Base-by-base conservation (phyloP, 92 coral and sea anemone genomes). In the Muricea muricata region DNA sequence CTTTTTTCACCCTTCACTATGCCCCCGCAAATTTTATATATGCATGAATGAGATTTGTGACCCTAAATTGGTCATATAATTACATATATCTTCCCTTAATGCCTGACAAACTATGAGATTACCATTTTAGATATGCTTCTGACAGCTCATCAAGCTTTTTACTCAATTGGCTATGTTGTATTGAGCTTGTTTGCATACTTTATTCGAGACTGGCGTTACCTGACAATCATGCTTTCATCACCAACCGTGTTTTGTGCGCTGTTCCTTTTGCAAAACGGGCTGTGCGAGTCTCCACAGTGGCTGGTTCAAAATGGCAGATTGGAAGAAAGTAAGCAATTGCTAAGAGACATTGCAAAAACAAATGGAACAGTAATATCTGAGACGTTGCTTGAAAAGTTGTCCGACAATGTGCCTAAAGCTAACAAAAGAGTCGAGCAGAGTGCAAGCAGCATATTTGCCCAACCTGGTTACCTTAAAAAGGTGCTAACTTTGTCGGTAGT, bases 261-360 rank as follows among this genome's bases (percentile, higher is more conserved):
- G n/a, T 75, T 88, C 14, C 86, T 93, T 72, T 78, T 70, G 26
- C 70, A 65, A 26, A 58, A 65, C 9, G 35, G n/a, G 6, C 75
- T 89, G 12, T 88, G 97, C 72, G 98, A 95, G 48, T 95, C 98
- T 0, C 93, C 97, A 15, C 91, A 94, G 63, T 95, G 98, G 98
- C 85, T 95, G 18, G 91, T 92, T 0, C 91, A 93, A 10, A 90
- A 87, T 52, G 96, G 97, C 34, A 84, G 91, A 83, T 54, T 87
- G 25, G 84, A 78, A 14, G 97, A 95, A 82, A 92, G 96, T 7
- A 94, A 95, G 70, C 90, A 55, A 26, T 80, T 93, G 50, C 73
- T 95, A 24, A 84, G 30, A 21, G 70, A 90, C 24, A 88, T 92
- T 21, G 95, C 97, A 47, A 81, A 37, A 48, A 83, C 74, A 50